phyloP scores from a whole-genome alignment of 2,113 vertebrate genomes.

The Coturnix japonica region DNA sequence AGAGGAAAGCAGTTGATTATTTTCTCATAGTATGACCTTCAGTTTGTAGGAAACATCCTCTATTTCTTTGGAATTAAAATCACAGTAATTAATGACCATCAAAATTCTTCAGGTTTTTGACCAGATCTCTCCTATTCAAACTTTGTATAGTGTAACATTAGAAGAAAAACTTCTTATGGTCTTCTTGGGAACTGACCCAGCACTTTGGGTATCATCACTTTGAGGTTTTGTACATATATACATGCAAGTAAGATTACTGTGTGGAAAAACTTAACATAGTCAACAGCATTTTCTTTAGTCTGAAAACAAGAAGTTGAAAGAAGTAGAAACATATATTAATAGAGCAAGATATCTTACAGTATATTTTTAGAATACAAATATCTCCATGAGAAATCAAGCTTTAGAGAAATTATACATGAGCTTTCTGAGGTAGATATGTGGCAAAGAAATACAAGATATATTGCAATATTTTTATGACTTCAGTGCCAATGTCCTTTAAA shows the following conservation, averaged over 20 bases:
- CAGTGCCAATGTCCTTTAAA: background rate
- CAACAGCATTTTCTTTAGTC: background rate
- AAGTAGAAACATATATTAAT: background rate
- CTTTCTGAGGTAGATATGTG: background rate
- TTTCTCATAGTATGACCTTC: background rate
- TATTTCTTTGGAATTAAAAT: background rate
- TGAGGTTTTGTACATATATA: background rate
- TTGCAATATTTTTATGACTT: background rate
- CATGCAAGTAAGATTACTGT: background rate
- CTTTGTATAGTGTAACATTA: background rate
- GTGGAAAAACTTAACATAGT: background rate
- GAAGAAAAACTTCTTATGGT: background rate
- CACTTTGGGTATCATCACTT: background rate
- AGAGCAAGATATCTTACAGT: background rate
- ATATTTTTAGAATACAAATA: background rate
- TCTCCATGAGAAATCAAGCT: background rate
- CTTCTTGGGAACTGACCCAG: background rate
- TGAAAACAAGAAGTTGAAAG: background rate
- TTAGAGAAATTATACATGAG: background rate
- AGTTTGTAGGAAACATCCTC: background rate
- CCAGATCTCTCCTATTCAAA: background rate
- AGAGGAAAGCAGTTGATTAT: background rate
- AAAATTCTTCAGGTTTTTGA: background rate
- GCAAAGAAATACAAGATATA: background rate
- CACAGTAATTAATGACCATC: background rate